Evolutionary conservation across 2,888 invertebrate genomes (phyloP).

Genomic region (Boloria selene): DNA sequence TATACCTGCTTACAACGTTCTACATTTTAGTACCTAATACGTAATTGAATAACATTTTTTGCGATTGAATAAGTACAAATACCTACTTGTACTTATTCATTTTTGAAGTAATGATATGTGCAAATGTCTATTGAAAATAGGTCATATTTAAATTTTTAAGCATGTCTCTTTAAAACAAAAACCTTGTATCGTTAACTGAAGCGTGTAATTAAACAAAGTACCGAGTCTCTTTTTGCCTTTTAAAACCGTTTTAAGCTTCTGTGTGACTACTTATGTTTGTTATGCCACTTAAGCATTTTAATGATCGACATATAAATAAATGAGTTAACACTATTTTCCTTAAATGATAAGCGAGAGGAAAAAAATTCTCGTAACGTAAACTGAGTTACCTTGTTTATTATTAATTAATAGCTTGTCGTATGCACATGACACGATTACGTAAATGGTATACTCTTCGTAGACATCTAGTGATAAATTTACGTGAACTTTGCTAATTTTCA

Average conservation of each 20-base stretch:
- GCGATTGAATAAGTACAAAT: not conserved
- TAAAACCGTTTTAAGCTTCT: conserved; percentile 35
- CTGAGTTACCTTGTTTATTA: conserved; percentile 32
- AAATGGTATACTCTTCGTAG: conserved; percentile 26
- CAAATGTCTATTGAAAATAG: conserved; percentile 19
- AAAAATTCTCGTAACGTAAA: conserved; percentile 41
- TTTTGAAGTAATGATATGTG: conserved; percentile 5
- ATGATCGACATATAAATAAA: conserved; percentile 37
- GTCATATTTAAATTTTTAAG: conserved; percentile 34
- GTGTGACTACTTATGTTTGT: conserved; percentile 32
- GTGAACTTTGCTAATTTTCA: conserved; percentile 66
- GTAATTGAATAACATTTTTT: not conserved
- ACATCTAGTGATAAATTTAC: conserved; percentile 10
- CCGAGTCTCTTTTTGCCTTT: conserved; percentile 34
- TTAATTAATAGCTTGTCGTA: conserved; percentile 35
- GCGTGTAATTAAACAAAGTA: conserved; percentile 45
- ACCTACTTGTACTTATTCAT: not conserved
- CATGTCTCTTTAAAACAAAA: conserved; percentile 54
- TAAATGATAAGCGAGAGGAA: conserved; percentile 58
- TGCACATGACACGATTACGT: conserved; percentile 25
- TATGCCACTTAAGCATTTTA: conserved; percentile 37
- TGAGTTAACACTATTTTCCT: conserved; percentile 52
- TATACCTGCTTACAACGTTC: too few relatives aligned
- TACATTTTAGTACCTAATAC: too few relatives aligned
- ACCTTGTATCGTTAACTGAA: conserved; percentile 47